These are phyloP conservation scores for Trimorus sp. DNA, from an alignment of 2,888 invertebrate species.

Conservation along the genomic window DNA sequence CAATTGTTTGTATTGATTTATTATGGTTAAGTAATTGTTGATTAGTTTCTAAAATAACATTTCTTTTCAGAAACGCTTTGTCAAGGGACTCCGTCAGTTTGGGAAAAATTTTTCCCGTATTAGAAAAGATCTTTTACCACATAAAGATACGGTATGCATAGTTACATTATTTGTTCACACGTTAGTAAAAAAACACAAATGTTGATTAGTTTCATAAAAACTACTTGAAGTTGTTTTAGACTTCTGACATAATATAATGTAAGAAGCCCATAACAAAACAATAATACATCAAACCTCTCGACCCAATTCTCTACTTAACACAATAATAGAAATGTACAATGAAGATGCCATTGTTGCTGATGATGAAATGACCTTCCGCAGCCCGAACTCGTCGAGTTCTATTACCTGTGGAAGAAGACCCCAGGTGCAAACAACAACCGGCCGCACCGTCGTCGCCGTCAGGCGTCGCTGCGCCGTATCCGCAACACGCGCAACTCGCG, in stretches of 20 bases:
- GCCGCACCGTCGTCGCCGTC: constrained; percentile 94
- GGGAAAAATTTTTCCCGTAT: constrained; percentile 99
- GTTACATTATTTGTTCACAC: background rate
- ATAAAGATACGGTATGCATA: constrained; percentile 93
- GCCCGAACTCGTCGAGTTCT: constrained; percentile 98
- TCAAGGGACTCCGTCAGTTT: constrained; percentile 98
- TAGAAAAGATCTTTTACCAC: constrained; percentile 96
- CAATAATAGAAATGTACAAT: too few species aligned
- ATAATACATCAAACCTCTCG: too few species aligned
- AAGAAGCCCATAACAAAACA: too few species aligned
- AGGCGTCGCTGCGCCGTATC: constrained; percentile 93
- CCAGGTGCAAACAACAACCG: constrained; percentile 98
- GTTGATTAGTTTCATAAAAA: too few species aligned
- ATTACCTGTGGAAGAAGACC: constrained; percentile 99
- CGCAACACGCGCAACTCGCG: constrained; percentile 83
- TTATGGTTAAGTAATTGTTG: background rate
- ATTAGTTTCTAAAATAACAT: constrained; percentile 12
- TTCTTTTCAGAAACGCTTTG: constrained; percentile 91
- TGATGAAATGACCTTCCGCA: constrained; percentile 79
- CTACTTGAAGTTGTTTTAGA: too few species aligned
- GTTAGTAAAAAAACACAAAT: too few species aligned
- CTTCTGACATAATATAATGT: too few species aligned
- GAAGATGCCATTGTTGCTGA: too few species aligned
- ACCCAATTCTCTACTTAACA: too few species aligned
- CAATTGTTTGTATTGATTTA: too few species aligned